Base-by-base conservation (phyloP, 2,113 vertebrate species). In the Poeciliopsis retropinna region DNA sequence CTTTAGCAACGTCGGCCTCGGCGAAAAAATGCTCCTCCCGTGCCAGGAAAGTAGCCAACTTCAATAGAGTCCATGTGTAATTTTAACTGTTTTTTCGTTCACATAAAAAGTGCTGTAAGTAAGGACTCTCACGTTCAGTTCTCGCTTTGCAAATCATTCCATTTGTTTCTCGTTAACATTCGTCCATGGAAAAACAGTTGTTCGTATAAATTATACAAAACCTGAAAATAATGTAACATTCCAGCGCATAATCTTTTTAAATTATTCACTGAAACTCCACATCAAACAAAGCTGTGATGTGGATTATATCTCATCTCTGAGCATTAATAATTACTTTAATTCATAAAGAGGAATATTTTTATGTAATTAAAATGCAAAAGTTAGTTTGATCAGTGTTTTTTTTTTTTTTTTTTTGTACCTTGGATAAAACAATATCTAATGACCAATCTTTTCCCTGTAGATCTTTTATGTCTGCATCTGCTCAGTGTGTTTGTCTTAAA, bases 361-460 rank as follows among this genome's bases (percentile, higher is more conserved):
- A 7, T 25, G 22, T 47, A 11, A 25, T 54, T 17, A 54, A 54
- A 25, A 17, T 25, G 51, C 22, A 57, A 57, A 57, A 57, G 9
- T 10, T n/a, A n/a, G 25, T 17, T 17, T 57, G 10, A 10, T n/a
- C 10, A n/a, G 51, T 57, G 19, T 25, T 25, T 57, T 25, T 22
- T 5, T 51, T 34, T 10, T 34, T 19, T 19, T 54, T 27, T 75
- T 75, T 61, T 29, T 29, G 30, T 51, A 22, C 72, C 83, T 82
- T 73, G 70, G 5, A 75, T 75, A 82, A 76, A 85, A 79, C 76
- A 41, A 81, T 71, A 27, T 74, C 63, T 81, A 60, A 77, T 74
- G 61, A 81, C 68, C 44, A 70, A 34, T 8, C 80, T 62, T 78
- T 64, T 19, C 39, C 73, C 73, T 41, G 37, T 25, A 57, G 74